Evolutionary conservation across 2,888 invertebrate species (phyloP), one percentile per base, ranked within the genome.

Genomic region (Coecobrya sp.): DNA sequence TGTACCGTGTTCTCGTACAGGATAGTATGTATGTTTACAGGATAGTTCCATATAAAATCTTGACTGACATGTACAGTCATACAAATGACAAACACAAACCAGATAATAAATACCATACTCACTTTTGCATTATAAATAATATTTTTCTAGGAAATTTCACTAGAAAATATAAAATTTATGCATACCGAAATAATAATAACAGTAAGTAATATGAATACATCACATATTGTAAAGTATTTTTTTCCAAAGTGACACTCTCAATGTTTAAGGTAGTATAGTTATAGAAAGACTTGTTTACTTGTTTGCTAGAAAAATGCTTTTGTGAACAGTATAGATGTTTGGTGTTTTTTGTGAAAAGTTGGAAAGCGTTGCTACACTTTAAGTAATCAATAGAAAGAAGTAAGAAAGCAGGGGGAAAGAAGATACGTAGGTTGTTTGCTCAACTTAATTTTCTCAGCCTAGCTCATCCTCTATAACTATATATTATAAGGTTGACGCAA

Each of bases 301-400:
- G 49, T 76, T 81, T 36, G 10, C 55, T 55, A 55, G 7, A 42
- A 79, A 79, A 27, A n/a, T 55, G 27, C 36, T 19, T 81, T 79
- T 19, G 25, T 27, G 55, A 81, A 10, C 81, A 55, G 55, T 81
- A 22, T 55, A 30, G 27, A 27, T 55, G 19, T 59, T 55, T 55
- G 30, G 30, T 30, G 59, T 81, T 81, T n/a, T 59, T 81, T 52
- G 81, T n/a, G 27, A 55, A 81, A 81, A 81, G 55, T 55, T 55
- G 27, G 11, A 79, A 81, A 81, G 36, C 55, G 19, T 81, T 55
- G 11, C 55, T 81, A 30, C 1, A 27, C 70, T 19, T 4, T 16
- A 30, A 81, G 55, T 81, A 55, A 81, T 81, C 81, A 81, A 81
- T 81, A 81, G 27, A 45, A 22, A 76, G 25, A 76, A 19, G n/a